These are phyloP conservation scores for Tineola bisselliella DNA, from an alignment of 2,888 invertebrate species.

Conservation along the genomic window DNA sequence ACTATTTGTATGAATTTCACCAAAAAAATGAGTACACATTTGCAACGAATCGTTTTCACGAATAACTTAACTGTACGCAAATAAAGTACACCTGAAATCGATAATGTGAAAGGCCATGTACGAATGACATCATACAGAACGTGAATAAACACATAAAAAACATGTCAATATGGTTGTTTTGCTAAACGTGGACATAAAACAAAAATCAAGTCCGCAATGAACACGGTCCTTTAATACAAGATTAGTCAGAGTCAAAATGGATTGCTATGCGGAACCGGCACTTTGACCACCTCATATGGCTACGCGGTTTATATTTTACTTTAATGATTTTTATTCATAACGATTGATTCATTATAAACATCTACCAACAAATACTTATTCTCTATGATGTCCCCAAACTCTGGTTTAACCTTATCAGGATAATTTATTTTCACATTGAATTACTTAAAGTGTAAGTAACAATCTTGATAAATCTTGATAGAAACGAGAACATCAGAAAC, in stretches of 20 bases:
- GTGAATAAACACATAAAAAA: neutral
- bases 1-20: too few relatives aligned
- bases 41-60: too few relatives aligned
- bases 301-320: neutral
- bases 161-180: slow-evolving; percentile 6
- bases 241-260: neutral
- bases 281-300: neutral
- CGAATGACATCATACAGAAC: neutral
- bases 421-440: too few relatives aligned
- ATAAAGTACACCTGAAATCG: too few relatives aligned
- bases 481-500: too few relatives aligned
- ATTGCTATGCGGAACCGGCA: slow-evolving; percentile 8
- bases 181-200: slow-evolving; percentile 3
- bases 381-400: neutral
- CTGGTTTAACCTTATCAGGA: too few relatives aligned
- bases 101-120: neutral
- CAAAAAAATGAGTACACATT: too few relatives aligned
- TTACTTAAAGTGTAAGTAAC: too few relatives aligned
- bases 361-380: neutral
- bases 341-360: slow-evolving; percentile 1
- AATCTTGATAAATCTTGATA: too few relatives aligned
- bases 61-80: too few relatives aligned
- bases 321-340: neutral
- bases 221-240: neutral
- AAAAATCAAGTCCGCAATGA: slow-evolving; percentile 3